Evolutionary conservation across 2,888 invertebrate genomes (phyloP), one percentile per base, ranked within the genome.

Genomic region (Cheilosia urbana): DNA sequence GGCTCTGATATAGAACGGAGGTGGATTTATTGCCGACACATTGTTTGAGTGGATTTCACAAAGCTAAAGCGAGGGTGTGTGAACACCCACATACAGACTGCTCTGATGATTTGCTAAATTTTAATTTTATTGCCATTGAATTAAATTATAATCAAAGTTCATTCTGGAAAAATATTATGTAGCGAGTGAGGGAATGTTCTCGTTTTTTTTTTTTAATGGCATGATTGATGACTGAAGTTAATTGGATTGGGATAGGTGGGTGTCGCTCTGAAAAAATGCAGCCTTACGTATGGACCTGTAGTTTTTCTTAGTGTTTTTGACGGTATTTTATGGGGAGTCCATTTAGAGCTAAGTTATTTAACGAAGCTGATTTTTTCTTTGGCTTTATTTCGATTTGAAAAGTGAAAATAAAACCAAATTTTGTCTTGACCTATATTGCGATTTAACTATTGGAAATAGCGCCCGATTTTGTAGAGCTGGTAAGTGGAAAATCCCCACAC

Each of bases 11-110:
- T 69, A 55, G 34, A 71, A 51, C 40, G 78, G 69, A 69, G 78
- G 78, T 71, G 69, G 78, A 78, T 78, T 78, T 78, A 78, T 77
- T 77, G 68, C 60, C 24, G 40, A 30, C 37, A n/a, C 21, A 58
- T 51, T 42, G 21, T 51, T 58, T 58, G 60, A 69, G 45, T 77
- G 49, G 49, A 58, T 66, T 66, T 66, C 13, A 30, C 17, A 11
- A 42, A 76, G 27, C 66, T 21, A 58, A 51, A 47, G 45, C 75
- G 57, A 42, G 40, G 65, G 65, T 45, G 75, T 66, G n/a, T 13
- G 7, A 7, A 42, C 55, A 47, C 69, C 55, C 47, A n/a, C 47
- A 4, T 57, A 11, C 49, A 4, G 27, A 13, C 15, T 21, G 27
- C 58, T 13, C 47, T 66, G 49, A 65, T 75, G 65, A 75, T 65